Evolutionary conservation across 2,888 invertebrate species (phyloP).

Genomic region (Resseliella maxima): DNA sequence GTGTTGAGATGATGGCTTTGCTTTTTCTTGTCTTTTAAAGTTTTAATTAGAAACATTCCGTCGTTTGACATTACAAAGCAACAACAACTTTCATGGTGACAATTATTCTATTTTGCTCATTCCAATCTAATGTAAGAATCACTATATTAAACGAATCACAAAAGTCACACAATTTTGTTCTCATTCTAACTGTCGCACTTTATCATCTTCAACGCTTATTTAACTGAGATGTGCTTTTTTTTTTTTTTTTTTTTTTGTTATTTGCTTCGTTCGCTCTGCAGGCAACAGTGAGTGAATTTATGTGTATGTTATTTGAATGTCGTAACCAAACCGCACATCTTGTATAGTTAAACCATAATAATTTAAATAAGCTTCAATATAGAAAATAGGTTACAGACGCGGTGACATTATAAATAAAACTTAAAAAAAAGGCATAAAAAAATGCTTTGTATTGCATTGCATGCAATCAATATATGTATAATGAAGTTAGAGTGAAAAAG

Average conservation of each 20-base stretch:
- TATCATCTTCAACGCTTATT: neutral
- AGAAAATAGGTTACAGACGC: conserved; percentile 18
- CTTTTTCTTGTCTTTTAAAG: neutral
- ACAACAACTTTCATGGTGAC: neutral
- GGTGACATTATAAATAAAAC: conserved; percentile 43
- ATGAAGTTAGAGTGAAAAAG: neutral
- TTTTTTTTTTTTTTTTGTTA: neutral
- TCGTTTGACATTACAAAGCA: neutral
- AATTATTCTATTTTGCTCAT: neutral
- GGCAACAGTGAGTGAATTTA: neutral
- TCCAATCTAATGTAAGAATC: neutral
- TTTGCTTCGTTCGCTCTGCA: neutral
- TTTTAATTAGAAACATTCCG: neutral
- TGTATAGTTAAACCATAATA: neutral
- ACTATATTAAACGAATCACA: neutral
- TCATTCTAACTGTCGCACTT: conserved; percentile 28
- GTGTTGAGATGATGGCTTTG: too few species aligned
- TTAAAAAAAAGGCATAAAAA: neutral
- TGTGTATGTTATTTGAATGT: neutral
- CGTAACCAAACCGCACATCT: neutral
- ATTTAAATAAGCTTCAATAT: conserved; percentile 18
- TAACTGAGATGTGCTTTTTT: neutral
- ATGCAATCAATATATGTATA: neutral
- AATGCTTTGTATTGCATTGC: neutral
- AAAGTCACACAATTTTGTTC: neutral